Evolutionary conservation across 2,888 invertebrate species (phyloP), one percentile per base, ranked within the genome.

Genomic region (Cryptocephalus primarius): DNA sequence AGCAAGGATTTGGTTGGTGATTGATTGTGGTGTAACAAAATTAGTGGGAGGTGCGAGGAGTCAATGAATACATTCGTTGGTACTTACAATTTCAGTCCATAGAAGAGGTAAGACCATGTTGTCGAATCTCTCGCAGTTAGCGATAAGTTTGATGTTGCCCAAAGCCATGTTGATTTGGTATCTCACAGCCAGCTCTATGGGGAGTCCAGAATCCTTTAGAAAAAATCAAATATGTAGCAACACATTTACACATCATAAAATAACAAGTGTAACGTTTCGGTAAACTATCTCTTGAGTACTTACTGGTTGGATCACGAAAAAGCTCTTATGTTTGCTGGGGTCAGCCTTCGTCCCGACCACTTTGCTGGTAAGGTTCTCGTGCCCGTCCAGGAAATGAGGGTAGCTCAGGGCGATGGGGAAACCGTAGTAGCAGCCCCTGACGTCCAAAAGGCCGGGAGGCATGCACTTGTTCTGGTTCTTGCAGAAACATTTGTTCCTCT

Each of bases 51-150:
- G n/a, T n/a, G n/a, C n/a, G n/a, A n/a, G n/a, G n/a, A n/a, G n/a
- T n/a, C n/a, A n/a, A n/a, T n/a, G n/a, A n/a, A n/a, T n/a, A n/a
- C n/a, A n/a, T n/a, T 22, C 22, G 22, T 22, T 22, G 22, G 44
- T 62, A 82, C 88, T 85, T 77, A 90, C 91, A 64, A 88, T 88
- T 77, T 91, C 90, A 55, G 88, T 88, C 91, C 91, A 92, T 4
- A 91, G 71, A 63, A 91, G 72, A 0, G 92, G 92, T 4, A 90
- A 70, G 9, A 86, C 79, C 65, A 85, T 72, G 55, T 88, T 73
- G 44, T 82, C 74, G 62, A 91, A 88, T 46, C 71, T 74, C 1
- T 77, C 78, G 1, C 80, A 77, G 57, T 83, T 78, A 1, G 77
- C 76, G 58, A 88, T 85, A 6, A 69, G 65, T 1, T 75, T 72